Evolutionary conservation across 64 coral and sea anemone species (phyloP), one percentile per base, ranked within the genome.

Genomic region (Stichodactyla mertensii): DNA sequence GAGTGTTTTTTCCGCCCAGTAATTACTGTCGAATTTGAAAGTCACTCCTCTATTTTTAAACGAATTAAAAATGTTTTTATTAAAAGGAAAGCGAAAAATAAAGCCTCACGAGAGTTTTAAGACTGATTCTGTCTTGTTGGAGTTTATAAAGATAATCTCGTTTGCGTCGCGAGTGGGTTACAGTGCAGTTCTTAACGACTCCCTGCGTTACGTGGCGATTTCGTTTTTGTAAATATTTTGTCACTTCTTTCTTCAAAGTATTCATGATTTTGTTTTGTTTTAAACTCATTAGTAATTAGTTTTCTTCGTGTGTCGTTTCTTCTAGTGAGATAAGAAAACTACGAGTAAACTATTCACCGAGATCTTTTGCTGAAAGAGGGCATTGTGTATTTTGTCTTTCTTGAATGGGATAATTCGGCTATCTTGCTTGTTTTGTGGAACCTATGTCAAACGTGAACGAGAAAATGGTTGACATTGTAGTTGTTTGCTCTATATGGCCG

Each of bases 361-460:
- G 53, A 55, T 81, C 53, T 81, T 81, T 81, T 18, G 19, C 51
- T 31, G 78, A 54, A 52, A 52, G 52, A 81, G 78, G 36, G 16
- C 9, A 53, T 52, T 81, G 78, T 81, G 78, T 85, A 27, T 85
- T 62, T 64, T 61, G 60, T 60, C 6, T 64, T 60, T 7, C 13
- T 61, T 85, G 45, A 85, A 85, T 85, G 83, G 60, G 55, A 61
- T 85, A 61, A 85, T 85, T 58, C 60, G 55, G 28, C 54, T 85
- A 85, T 58, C 55, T 85, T 58, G 60, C 55, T 58, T 61, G 55
- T 36, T 85, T 85, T 61, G 83, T 45, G 60, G 83, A 85, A 85
- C 26, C 59, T 85, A 16, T 85, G 83, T 85, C 83, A 85, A 58
- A 61, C 55, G 24, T 82, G 54, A 85, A 85, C 55, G 55, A 85